Evolutionary conservation across 2,113 vertebrate genomes (phyloP).

Genomic region (Ifrita kowaldi): DNA sequence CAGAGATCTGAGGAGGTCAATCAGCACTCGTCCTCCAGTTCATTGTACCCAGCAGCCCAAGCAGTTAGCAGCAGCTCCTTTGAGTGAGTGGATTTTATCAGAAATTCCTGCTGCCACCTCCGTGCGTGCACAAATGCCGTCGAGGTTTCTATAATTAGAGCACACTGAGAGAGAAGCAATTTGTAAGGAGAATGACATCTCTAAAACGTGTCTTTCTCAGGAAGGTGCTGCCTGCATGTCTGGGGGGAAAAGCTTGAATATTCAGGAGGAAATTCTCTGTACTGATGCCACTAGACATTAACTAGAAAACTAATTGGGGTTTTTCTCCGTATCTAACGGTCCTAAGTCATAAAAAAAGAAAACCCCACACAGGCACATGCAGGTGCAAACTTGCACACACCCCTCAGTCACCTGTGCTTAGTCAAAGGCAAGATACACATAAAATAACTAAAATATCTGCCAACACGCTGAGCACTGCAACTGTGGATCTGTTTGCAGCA

Average conservation of each 20-base stretch:
- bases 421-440: background rate
- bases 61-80: background rate
- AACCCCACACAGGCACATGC: accelerated
- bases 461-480: background rate
- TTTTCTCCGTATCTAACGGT: background rate
- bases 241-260: background rate
- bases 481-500: background rate
- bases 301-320: background rate
- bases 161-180: background rate
- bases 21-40: background rate
- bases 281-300: background rate
- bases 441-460: background rate
- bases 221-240: background rate
- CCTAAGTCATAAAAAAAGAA: background rate
- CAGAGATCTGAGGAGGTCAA: background rate
- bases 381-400: background rate
- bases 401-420: background rate
- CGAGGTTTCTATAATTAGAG: conserved; percentile 7
- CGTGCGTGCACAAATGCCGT: accelerated
- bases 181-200: background rate
- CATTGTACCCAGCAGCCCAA: background rate
- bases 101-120: background rate
- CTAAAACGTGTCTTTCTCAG: background rate
- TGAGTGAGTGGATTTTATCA: conserved; percentile 1
- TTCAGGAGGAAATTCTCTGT: background rate